Base-by-base conservation (phyloP, 2,797 vertebrate genomes). In the Synanceia verrucosa region DNA sequence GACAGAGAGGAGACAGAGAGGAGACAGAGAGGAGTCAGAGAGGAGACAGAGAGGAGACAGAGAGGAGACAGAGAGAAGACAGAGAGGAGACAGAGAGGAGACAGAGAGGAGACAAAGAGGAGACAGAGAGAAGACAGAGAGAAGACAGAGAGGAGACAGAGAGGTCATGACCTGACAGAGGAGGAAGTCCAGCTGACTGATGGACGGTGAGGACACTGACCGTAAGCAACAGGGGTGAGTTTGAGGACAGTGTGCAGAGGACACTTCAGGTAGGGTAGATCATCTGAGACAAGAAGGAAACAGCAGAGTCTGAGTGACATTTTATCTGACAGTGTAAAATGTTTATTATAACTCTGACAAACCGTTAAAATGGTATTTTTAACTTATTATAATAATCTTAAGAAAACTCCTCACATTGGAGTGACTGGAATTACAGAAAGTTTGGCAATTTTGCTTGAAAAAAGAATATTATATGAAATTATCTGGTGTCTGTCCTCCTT, bases 151-250 rank as follows among this genome's bases (percentile, higher is more conserved):
- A 13, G 37, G 56, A 36, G 10, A 21, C 41, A 51, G 57, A 52
- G 3, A 29, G 2, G 28, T 85, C 70, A 87, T 6, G 36, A 52
- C 29, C 18, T 19, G n/a, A 19, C 24, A 46, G 13, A 59, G 18
- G 36, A 43, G 50, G 16, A 31, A 3, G 4, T 14, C 61, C 0
- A 2, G 16, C 9, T 23, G 2, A 26, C 1, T 44, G 21, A 4
- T 21, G 9, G 37, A 67, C n/a, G 28, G 33, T 14, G 16, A 1
- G 13, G 41, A 1, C 24, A 79, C 91, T 92, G 92, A 99, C 97
- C 97, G 0, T 99, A 99, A 4, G 97, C 97, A 76, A 99, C 96
- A 0, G 97, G 97, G 0, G 96, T 98, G 43, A 99, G 96, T 79
- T 96, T 97, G 21, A 99, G 92, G 11, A 99, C 95, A 46, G 93